Conservation (phyloP, 2,113 vertebrate species). For the Trogon melanurus region DNA sequence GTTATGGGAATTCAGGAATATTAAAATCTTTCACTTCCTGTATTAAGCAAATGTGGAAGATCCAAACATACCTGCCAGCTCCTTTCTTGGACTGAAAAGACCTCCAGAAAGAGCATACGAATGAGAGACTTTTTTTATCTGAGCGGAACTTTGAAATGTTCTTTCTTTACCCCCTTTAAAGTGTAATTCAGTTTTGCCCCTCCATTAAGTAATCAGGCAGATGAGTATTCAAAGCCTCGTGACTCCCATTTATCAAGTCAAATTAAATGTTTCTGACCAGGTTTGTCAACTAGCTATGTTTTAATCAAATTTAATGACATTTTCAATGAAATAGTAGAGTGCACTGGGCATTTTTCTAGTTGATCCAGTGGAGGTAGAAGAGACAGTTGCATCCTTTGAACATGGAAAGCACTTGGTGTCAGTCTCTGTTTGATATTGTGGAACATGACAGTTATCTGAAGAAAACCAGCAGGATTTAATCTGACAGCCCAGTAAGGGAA, state of each 20-base stretch:
- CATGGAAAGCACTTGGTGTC: slow-evolving; percentile 14
- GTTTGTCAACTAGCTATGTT: slow-evolving; percentile 49
- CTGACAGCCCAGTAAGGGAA: slow-evolving; percentile 81
- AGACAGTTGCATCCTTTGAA: slow-evolving; percentile 60
- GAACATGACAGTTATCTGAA: slow-evolving; percentile 75
- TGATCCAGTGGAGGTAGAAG: not conserved
- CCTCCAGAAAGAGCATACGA: not conserved
- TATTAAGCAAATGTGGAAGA: not conserved
- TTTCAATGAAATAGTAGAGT: slow-evolving; percentile 53
- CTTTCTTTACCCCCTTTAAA: not conserved
- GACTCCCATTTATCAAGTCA: slow-evolving; percentile 48
- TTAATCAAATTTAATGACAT: slow-evolving; percentile 58
- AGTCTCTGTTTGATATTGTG: slow-evolving; percentile 71
- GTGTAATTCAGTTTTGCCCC: not conserved
- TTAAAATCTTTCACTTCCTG: not conserved
- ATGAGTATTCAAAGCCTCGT: slow-evolving; percentile 14
- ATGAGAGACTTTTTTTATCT: not conserved
- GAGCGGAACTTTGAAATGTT: slow-evolving; percentile 9
- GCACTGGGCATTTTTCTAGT: slow-evolving; percentile 32
- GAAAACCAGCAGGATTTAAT: slow-evolving; percentile 79
- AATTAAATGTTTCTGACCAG: slow-evolving; percentile 50
- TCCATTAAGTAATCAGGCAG: slow-evolving; percentile 25
- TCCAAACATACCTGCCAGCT: not conserved
- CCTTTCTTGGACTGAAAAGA: not conserved
- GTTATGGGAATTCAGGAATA: not conserved